These are phyloP conservation scores for Abramis brama DNA, from an alignment of 2,113 vertebrate species.

Conservation along the genomic window DNA sequence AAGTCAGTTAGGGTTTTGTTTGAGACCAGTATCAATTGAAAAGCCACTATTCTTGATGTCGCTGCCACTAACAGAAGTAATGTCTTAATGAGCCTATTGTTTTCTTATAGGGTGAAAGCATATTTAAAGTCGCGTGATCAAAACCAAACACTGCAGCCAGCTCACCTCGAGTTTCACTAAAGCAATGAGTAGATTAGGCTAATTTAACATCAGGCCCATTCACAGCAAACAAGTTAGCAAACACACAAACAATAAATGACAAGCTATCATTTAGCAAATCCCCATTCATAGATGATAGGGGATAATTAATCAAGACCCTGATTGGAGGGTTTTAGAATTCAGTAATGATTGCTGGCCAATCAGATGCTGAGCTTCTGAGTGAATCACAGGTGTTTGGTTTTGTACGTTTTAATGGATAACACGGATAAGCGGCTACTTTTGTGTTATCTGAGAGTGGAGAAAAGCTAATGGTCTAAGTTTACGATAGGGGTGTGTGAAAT, in stretches of 20 bases:
- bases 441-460: not conserved
- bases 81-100: not conserved
- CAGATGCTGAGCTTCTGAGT: slow-evolving; percentile 7
- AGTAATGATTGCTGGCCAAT: not conserved
- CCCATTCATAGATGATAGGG: slow-evolving; percentile 12
- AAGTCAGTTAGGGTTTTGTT: not conserved
- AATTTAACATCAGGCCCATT: slow-evolving; percentile 18
- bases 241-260: slow-evolving; percentile 9
- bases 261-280: slow-evolving; percentile 36
- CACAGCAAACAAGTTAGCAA: not conserved
- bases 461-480: not conserved
- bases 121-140: slow-evolving; percentile 16
- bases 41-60: not conserved
- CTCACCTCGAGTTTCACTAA: not conserved
- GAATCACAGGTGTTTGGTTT: slow-evolving; percentile 32
- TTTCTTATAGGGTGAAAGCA: slow-evolving; percentile 6
- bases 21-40: not conserved
- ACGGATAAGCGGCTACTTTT: not conserved
- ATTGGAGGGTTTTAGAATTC: not conserved
- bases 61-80: not conserved
- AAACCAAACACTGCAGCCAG: slow-evolving; percentile 30
- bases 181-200: slow-evolving; percentile 39
- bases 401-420: slow-evolving; percentile 23
- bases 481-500: too few relatives aligned
- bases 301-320: slow-evolving; percentile 29